Base-by-base conservation (phyloP, 1,140 invertebrate species). In the Drosophila nasuta region DNA sequence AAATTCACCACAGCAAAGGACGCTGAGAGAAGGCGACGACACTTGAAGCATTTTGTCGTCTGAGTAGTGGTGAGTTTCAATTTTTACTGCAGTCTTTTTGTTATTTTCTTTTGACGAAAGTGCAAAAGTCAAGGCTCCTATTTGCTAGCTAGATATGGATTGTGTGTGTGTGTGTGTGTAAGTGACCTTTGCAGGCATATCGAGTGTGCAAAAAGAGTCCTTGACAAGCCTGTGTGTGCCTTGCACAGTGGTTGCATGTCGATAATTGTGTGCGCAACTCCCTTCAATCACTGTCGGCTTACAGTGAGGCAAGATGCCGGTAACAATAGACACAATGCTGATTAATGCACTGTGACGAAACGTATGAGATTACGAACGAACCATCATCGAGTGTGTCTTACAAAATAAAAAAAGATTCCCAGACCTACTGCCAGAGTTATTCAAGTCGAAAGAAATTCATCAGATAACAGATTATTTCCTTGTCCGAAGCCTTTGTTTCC, bases 101-200 rank as follows among this genome's bases (percentile, higher is more conserved):
- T 33, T 56, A 52, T 64, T 35, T 33, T 57, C 17, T 28, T 48
- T 35, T 68, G 69, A 67, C 49, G 66, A 77, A 79, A 88, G 85
- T 88, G 85, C 81, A 88, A 88, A 88, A 88, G 85, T 88, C 83
- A 88, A 89, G 83, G 83, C 85, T 82, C 81, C 77, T 56, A 70
- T 66, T 43, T 13, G 11, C 4, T 38, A 10, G 72, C 56, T 77
- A 25, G 20, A 25, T 71, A 54, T 13, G 33, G 8, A 11, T 20
- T 25, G n/a, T 75, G 46, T 77, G 69, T 83, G 74, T 73, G 48
- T 80, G 64, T 83, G 35, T 57, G 35, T 38, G 69, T 79, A 51
- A 82, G 73, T 81, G 83, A 88, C 85, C 83, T 89, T 88, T 88
- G 77, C 82, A 68, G 74, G 33, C 45, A 60, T 58, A 63, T 65